Evolutionary conservation across 1,140 invertebrate species (phyloP).

Genomic region (Bombus huntii): DNA sequence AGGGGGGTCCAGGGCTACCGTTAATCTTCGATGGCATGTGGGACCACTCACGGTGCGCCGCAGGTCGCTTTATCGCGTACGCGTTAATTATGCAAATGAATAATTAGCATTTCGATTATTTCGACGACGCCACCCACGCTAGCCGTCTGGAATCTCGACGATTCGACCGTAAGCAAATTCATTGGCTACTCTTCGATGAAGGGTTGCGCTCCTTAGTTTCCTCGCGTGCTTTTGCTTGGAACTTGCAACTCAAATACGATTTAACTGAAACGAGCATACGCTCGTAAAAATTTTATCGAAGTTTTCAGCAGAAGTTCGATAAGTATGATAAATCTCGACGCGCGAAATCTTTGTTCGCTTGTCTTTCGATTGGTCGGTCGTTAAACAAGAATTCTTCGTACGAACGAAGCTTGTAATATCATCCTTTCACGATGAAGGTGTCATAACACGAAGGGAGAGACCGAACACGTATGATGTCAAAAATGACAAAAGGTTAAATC

Average conservation of each 20-base stretch:
- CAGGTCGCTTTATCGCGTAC: constrained; percentile 70
- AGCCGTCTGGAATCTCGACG: constrained; percentile 29
- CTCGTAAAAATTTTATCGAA: no score
- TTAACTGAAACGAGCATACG: no score
- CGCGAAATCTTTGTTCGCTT: neutral
- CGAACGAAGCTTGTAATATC: neutral
- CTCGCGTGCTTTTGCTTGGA: neutral
- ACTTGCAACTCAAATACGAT: neutral
- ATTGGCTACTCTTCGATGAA: constrained; percentile 9
- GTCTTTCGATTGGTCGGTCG: neutral
- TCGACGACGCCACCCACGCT: constrained; percentile 56
- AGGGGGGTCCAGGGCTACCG: constrained; percentile 64
- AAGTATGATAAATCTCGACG: no score
- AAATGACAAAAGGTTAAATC: no score
- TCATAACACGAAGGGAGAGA: constrained; percentile 12
- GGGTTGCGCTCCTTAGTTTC: neutral
- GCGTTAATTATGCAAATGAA: constrained; percentile 80
- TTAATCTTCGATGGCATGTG: constrained; percentile 75
- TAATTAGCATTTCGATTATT: constrained; percentile 81
- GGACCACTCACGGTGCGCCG: constrained; percentile 59
- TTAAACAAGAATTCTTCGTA: neutral
- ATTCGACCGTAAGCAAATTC: constrained; percentile 42
- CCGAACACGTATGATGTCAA: neutral
- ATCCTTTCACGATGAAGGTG: neutral
- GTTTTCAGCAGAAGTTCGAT: no score